Evolutionary conservation across 2,797 vertebrate genomes (phyloP).

Genomic region (Corythornis leucogaster): DNA sequence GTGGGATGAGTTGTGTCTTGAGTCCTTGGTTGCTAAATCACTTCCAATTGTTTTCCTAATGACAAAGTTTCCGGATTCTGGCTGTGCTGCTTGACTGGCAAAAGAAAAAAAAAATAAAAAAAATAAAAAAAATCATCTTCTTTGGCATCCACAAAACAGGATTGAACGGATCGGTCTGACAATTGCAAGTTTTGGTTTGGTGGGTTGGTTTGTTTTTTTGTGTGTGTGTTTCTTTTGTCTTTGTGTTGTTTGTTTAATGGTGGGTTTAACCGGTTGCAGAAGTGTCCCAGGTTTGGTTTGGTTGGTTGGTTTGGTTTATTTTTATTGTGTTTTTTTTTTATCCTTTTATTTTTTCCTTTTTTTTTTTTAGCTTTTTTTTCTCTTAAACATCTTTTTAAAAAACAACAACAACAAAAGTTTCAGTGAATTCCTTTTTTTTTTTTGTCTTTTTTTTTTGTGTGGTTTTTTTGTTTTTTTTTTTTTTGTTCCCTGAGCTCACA

Average conservation of each 20-base stretch:
- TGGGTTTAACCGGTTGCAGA: constrained; percentile 78
- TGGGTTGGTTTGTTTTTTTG: too few species aligned
- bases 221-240: too few species aligned
- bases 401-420: constrained; percentile 73
- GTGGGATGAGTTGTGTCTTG: constrained; percentile 55
- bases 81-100: constrained; percentile 82
- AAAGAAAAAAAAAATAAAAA: background rate
- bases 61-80: constrained; percentile 76
- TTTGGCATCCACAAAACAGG: constrained; percentile 84
- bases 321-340: background rate
- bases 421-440: constrained; percentile 72
- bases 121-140: constrained; percentile 50
- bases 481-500: constrained; percentile 85
- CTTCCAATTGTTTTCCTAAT: constrained; percentile 42
- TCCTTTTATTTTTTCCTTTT: constrained; percentile 31
- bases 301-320: background rate
- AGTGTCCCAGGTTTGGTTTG: constrained; percentile 77
- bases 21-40: constrained; percentile 73
- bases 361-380: background rate
- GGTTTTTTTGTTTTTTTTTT: constrained; percentile 11
- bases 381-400: constrained; percentile 65
- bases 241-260: constrained; percentile 62
- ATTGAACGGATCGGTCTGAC: constrained; percentile 72
- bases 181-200: constrained; percentile 72
- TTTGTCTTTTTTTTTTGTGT: background rate